Percentiles rank a stretch among this genome's conserved stretches.
Conservation (phyloP, 1,140 invertebrate species). For the Drusus annulatus region DNA sequence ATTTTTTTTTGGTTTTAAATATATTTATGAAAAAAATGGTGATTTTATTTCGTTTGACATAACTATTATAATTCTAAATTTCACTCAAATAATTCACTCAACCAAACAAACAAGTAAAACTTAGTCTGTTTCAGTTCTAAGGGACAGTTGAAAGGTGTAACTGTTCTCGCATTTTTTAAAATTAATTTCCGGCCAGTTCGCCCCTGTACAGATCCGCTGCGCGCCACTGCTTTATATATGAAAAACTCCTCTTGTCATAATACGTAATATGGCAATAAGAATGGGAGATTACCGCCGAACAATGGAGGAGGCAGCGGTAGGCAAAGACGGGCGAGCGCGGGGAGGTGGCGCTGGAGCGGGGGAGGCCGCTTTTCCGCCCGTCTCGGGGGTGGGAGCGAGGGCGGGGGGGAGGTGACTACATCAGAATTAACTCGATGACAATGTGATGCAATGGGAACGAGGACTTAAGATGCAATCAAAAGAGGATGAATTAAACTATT, state of each 20-base stretch:
- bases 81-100: too few species aligned
- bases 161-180: too few species aligned
- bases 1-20: too few species aligned
- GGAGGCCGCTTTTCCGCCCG: not conserved
- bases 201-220: too few species aligned
- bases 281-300: conserved; percentile 57
- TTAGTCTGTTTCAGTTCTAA: too few species aligned
- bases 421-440: not conserved
- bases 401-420: conserved; percentile 23
- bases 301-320: conserved; percentile 50
- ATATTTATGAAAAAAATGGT: too few species aligned
- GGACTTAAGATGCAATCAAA: conserved; percentile 21
- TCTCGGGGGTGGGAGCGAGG: not conserved
- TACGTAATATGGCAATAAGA: conserved; percentile 60
- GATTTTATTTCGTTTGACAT: too few species aligned
- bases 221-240: not conserved
- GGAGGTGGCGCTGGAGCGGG: not conserved
- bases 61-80: too few species aligned
- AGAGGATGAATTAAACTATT: not conserved
- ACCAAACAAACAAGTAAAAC: too few species aligned
- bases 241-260: conserved; percentile 57
- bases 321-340: conserved; percentile 52
- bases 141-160: too few species aligned
- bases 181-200: too few species aligned
- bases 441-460: not conserved